Conservation (phyloP, 2,888 invertebrate genomes). For the Laspeyria flexula region DNA sequence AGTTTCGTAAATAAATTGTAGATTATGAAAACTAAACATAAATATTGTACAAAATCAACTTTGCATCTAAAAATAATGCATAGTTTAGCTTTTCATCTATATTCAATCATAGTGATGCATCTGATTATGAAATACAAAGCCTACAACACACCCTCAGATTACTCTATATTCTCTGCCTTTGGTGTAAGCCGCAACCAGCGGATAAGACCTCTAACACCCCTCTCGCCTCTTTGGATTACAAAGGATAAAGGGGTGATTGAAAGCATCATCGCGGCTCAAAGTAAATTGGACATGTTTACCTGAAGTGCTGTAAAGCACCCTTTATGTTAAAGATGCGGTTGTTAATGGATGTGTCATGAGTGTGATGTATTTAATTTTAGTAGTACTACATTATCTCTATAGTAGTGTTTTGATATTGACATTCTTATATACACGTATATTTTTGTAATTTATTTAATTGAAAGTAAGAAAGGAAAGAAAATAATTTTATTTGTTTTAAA, state of each 20-base stretch:
- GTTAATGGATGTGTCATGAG: slow-evolving; percentile 46
- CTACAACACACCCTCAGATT: slow-evolving; percentile 55
- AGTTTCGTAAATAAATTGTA: neutral
- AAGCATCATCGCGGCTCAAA: slow-evolving; percentile 63
- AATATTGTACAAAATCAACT: neutral
- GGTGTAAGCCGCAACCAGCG: slow-evolving; percentile 52
- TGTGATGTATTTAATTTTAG: slow-evolving; percentile 4
- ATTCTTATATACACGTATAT: no score
- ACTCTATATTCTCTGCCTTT: slow-evolving; percentile 53
- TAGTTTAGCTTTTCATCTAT: slow-evolving; percentile 23
- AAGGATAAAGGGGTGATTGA: slow-evolving; percentile 65
- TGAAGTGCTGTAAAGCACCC: slow-evolving; percentile 70
- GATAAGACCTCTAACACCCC: slow-evolving; percentile 51
- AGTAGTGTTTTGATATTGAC: no score
- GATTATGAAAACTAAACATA: neutral
- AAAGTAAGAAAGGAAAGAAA: no score
- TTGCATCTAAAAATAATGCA: slow-evolving; percentile 13
- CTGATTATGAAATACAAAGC: slow-evolving; percentile 67
- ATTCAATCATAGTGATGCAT: slow-evolving; percentile 61
- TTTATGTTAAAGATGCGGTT: slow-evolving; percentile 41
- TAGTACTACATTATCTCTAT: no score
- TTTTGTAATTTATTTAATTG: no score
- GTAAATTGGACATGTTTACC: slow-evolving; percentile 69
- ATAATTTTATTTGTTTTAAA: no score
- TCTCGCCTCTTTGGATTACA: slow-evolving; percentile 59